Evolutionary conservation across 2,797 vertebrate genomes (phyloP).

Genomic region (Pangasius sanitwongsei): DNA sequence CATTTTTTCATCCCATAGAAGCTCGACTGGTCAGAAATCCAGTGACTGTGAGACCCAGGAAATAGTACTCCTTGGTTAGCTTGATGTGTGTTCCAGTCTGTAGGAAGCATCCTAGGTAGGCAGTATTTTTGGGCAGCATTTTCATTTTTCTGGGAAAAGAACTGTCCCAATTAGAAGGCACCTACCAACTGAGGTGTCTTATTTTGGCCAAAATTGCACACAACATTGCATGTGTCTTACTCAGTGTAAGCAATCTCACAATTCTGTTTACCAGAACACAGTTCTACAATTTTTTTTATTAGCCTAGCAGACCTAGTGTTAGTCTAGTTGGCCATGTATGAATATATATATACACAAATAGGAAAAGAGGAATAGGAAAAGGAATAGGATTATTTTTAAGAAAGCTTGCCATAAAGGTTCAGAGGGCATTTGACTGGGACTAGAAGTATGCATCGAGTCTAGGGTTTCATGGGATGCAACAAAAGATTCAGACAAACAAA

Average conservation of each 20-base stretch:
- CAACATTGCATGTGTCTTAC: background rate
- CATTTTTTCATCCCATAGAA: background rate
- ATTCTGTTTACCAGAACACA: background rate
- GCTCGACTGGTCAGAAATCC: background rate
- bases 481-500: background rate
- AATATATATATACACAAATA: background rate
- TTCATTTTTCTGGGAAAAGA: background rate
- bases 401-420: background rate
- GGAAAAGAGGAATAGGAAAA: background rate
- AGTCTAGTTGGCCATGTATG: background rate
- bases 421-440: background rate
- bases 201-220: background rate
- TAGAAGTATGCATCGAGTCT: background rate
- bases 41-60: background rate
- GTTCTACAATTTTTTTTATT: background rate
- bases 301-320: background rate
- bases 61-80: background rate
- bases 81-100: background rate
- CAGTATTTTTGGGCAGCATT: background rate
- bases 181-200: background rate
- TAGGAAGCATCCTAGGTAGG: background rate
- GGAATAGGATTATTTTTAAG: background rate
- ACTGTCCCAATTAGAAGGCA: background rate
- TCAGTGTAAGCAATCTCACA: background rate
- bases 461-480: background rate